These are phyloP conservation scores for Phalera bucephala DNA, from an alignment of 2,888 invertebrate species.

Conservation along the genomic window DNA sequence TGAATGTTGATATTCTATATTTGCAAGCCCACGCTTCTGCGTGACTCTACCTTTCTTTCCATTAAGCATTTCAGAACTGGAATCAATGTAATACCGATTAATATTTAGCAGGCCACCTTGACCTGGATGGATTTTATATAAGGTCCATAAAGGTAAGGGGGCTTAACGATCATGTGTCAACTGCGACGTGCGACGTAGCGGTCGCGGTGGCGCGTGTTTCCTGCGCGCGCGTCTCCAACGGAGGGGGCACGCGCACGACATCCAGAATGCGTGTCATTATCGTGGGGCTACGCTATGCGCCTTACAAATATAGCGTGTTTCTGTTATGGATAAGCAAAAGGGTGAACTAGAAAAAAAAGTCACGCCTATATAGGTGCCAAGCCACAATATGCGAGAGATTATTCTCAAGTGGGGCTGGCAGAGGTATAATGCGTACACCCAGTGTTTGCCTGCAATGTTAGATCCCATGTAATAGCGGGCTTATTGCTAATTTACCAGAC, in stretches of 20 bases:
- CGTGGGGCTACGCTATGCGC: constrained; percentile 41
- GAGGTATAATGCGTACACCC: too few relatives aligned
- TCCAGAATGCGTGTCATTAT: constrained; percentile 52
- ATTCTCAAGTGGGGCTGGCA: too few relatives aligned
- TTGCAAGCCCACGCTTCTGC: too few relatives aligned
- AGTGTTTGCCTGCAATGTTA: too few relatives aligned
- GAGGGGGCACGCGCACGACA: constrained; percentile 61
- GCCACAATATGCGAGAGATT: too few relatives aligned
- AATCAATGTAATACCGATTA: constrained; percentile 17
- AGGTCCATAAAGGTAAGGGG: constrained; percentile 48
- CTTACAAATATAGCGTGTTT: constrained; percentile 47
- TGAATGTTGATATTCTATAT: too few relatives aligned
- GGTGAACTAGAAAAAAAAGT: neutral
- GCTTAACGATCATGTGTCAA: constrained; percentile 30
- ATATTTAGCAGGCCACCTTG: constrained; percentile 40
- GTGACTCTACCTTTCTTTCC: constrained; percentile 3
- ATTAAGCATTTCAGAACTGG: constrained; percentile 8
- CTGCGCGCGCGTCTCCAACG: constrained; percentile 50
- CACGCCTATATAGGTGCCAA: too few relatives aligned
- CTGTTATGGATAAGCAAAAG: neutral
- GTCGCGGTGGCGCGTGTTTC: constrained; percentile 63
- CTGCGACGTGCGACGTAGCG: constrained; percentile 22
- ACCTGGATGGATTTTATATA: constrained; percentile 50
- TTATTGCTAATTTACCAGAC: too few relatives aligned
- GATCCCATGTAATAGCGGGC: too few relatives aligned